Evolutionary conservation across 2,113 vertebrate genomes (phyloP).

Genomic region (Planiliza haematocheilus): DNA sequence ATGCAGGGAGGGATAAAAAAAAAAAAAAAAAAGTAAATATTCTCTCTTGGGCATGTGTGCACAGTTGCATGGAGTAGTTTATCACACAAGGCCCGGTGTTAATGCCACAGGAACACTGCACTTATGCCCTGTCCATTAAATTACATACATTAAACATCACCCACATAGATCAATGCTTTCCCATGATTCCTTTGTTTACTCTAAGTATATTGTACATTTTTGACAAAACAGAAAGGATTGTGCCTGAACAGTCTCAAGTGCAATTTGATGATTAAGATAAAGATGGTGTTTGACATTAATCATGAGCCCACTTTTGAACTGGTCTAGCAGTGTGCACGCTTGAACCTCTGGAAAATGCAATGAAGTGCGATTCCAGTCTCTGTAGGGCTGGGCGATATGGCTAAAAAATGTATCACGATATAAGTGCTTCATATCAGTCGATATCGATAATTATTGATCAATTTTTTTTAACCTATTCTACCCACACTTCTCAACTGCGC

Average conservation of each 20-base stretch:
- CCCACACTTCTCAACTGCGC: no score
- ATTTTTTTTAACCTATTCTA: no score
- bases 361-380: no score
- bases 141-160: conserved; percentile 13
- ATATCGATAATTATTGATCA: no score
- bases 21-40: conserved; percentile 48
- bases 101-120: conserved; percentile 44
- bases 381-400: no score
- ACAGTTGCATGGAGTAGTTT: conserved; percentile 61
- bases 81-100: conserved; percentile 41
- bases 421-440: no score
- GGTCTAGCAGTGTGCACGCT: neutral
- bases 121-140: conserved; percentile 12
- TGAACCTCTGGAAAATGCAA: no score
- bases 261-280: conserved; percentile 13
- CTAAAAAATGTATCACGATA: no score
- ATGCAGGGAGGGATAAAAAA: conserved; percentile 30
- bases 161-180: neutral
- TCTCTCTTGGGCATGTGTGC: conserved; percentile 59
- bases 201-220: no score
- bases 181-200: neutral
- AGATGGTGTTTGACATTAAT: neutral
- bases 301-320: neutral
- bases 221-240: no score
- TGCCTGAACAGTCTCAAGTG: neutral